Conservation (phyloP, 2,113 vertebrate genomes). For the Phodopus roborovskii region DNA sequence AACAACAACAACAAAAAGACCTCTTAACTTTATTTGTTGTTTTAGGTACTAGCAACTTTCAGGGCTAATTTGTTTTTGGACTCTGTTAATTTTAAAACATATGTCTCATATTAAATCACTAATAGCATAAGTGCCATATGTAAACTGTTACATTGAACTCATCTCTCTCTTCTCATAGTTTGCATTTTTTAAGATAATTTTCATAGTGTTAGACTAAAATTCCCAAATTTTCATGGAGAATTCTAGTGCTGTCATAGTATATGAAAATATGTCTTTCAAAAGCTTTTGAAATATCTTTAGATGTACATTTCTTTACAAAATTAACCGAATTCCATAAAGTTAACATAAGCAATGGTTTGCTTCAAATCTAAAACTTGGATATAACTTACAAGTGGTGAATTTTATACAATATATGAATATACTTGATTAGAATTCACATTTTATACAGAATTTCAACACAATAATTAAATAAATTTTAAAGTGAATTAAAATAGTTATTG, state of each 20-base stretch:
- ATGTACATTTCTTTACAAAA: slow-evolving; percentile 44
- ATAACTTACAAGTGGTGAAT: slow-evolving; percentile 6
- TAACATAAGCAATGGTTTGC: slow-evolving; percentile 17
- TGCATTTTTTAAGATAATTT: slow-evolving; percentile 62
- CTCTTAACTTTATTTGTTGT: neutral
- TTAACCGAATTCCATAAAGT: slow-evolving; percentile 39
- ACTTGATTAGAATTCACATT: slow-evolving; percentile 54
- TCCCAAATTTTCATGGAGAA: slow-evolving; percentile 51
- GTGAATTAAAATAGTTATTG: slow-evolving; percentile 25
- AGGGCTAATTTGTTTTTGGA: slow-evolving; percentile 42
- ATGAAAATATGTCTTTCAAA: slow-evolving; percentile 57
- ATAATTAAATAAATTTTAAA: slow-evolving; percentile 9
- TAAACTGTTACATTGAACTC: slow-evolving; percentile 54
- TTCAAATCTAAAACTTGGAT: slow-evolving; percentile 54
- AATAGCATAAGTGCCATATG: slow-evolving; percentile 37
- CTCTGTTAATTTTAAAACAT: slow-evolving; percentile 60
- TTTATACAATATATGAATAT: slow-evolving; percentile 37
- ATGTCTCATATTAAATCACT: slow-evolving; percentile 70
- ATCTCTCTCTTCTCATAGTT: slow-evolving; percentile 59
- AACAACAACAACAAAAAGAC: too few relatives aligned
- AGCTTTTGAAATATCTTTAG: slow-evolving; percentile 57
- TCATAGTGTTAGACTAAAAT: slow-evolving; percentile 63
- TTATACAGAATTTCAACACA: neutral
- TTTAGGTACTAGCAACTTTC: slow-evolving; percentile 37
- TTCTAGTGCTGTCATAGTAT: slow-evolving; percentile 56